Percentiles rank a stretch among this genome's conserved stretches.
phyloP scores from a whole-genome alignment of 2,888 invertebrate genomes.

The Congeria kusceri region DNA sequence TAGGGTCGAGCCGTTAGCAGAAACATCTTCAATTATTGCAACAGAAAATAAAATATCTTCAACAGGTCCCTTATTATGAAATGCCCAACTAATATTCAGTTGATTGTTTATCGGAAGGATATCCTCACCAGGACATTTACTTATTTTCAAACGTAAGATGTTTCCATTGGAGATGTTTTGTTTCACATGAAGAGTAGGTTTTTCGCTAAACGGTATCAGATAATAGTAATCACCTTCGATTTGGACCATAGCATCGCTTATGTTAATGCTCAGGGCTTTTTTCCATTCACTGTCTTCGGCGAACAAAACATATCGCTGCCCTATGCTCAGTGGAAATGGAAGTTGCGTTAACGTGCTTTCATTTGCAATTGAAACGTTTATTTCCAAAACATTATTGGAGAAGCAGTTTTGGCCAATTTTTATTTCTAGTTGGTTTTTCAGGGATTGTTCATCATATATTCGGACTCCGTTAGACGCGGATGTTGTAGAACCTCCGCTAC shows the following conservation, averaged over 20 bases:
- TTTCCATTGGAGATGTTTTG: too few relatives aligned
- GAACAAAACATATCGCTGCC: not conserved
- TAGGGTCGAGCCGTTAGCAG: too few relatives aligned
- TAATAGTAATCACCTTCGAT: not conserved
- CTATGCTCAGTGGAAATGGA: not conserved
- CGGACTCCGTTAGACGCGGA: constrained; percentile 51
- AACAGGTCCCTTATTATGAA: too few relatives aligned
- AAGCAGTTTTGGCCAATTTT: not conserved
- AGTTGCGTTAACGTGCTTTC: not conserved
- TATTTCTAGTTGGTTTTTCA: not conserved
- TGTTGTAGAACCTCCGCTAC: constrained; percentile 32
- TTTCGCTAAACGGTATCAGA: not conserved
- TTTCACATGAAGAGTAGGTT: not conserved
- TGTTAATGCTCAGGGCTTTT: not conserved
- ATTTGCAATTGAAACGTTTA: not conserved
- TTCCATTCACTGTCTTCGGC: not conserved
- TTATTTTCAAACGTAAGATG: too few relatives aligned
- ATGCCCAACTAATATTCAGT: too few relatives aligned
- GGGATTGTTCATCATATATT: not conserved
- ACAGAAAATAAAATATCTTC: too few relatives aligned
- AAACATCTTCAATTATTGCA: too few relatives aligned
- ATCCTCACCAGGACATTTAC: too few relatives aligned
- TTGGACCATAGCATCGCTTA: not conserved
- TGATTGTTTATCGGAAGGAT: too few relatives aligned
- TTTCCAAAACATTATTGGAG: not conserved